Evolutionary conservation across 2,113 vertebrate species (phyloP).

Genomic region (Puntigrus tetrazona): DNA sequence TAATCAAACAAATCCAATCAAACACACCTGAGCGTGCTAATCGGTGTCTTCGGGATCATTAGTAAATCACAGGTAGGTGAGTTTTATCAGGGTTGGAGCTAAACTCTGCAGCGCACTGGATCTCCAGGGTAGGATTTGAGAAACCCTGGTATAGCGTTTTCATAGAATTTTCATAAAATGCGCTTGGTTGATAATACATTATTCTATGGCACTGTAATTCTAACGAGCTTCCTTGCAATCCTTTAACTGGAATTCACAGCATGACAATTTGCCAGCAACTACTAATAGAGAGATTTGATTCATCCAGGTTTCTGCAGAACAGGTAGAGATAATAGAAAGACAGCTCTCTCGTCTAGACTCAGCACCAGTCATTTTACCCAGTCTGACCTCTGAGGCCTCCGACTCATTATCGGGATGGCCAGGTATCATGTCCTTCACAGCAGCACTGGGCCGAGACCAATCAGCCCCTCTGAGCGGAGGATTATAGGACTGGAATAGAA

Average conservation of each 20-base stretch:
- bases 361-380: conserved; percentile 24
- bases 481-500: conserved; percentile 2
- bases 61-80: too few species aligned
- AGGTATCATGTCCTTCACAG: conserved; percentile 37
- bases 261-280: not conserved
- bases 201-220: not conserved
- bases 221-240: not conserved
- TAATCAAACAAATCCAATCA: too few species aligned
- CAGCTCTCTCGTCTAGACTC: not conserved
- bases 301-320: not conserved
- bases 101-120: too few species aligned
- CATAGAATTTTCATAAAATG: not conserved
- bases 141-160: not conserved
- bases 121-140: too few species aligned
- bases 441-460: not conserved
- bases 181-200: not conserved
- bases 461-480: not conserved
- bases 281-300: not conserved
- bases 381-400: conserved; percentile 4
- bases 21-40: too few species aligned
- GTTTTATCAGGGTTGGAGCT: too few species aligned
- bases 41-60: too few species aligned
- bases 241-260: not conserved
- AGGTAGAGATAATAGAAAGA: conserved; percentile 16
- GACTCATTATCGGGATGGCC: conserved; percentile 32